phyloP scores from a whole-genome alignment of 2,888 invertebrate species.

The Pteria penguin region DNA sequence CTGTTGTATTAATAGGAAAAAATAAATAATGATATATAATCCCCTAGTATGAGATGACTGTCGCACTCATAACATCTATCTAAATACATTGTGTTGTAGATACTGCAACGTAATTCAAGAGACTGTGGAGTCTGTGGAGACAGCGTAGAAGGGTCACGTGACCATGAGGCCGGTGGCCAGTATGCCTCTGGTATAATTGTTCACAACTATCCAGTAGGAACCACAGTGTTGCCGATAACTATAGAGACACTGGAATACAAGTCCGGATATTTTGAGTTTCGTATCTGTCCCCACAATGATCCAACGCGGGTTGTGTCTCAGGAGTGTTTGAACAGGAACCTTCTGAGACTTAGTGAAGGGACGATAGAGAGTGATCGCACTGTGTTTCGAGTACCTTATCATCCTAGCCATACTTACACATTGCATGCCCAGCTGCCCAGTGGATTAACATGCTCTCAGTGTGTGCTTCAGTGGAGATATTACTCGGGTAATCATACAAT shows the following conservation, averaged over 20 bases:
- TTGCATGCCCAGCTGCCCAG: background rate
- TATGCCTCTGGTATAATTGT: background rate
- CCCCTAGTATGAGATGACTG: no score
- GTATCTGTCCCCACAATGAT: background rate
- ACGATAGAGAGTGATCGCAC: background rate
- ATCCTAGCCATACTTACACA: background rate
- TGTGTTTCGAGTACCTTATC: background rate
- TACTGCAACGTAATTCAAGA: background rate
- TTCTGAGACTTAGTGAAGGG: background rate
- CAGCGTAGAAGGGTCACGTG: background rate
- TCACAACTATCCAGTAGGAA: background rate
- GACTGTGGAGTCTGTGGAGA: background rate
- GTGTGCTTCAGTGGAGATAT: background rate
- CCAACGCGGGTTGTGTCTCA: background rate
- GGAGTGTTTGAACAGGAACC: background rate
- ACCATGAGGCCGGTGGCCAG: background rate
- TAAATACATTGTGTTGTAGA: no score
- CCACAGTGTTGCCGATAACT: background rate
- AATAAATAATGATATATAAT: no score
- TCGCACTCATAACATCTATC: no score
- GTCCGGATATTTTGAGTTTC: background rate
- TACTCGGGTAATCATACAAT: background rate
- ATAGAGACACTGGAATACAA: background rate
- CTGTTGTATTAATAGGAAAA: no score
- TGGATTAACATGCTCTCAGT: background rate